phyloP scores from a whole-genome alignment of 92 coral and sea anemone species.

The Desmophyllum pertusum region DNA sequence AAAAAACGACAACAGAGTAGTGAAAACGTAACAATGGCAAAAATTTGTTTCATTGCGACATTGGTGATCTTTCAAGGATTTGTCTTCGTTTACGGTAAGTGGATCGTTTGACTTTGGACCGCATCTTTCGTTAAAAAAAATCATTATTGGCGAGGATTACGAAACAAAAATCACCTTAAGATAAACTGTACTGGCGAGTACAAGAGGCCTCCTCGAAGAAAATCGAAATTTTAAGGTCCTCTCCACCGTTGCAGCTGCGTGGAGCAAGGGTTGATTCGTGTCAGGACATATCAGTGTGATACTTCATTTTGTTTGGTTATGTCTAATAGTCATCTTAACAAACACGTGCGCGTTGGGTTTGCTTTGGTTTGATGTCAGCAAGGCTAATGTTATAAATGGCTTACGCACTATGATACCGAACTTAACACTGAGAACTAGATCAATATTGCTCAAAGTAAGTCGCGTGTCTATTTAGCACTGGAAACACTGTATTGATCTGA shows the following conservation, averaged over 20 bases:
- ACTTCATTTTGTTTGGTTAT: no score
- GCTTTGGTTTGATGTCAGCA: not conserved
- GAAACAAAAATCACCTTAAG: not conserved
- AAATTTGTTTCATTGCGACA: not conserved
- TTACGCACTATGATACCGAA: not conserved
- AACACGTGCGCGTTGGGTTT: not conserved
- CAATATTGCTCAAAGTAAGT: not conserved
- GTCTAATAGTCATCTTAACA: no score
- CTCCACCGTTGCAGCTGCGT: not conserved
- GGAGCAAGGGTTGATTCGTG: no score
- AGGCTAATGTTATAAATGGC: not conserved
- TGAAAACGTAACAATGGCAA: not conserved
- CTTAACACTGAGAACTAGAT: not conserved
- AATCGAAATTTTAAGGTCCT: not conserved
- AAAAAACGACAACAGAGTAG: not conserved
- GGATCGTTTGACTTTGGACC: not conserved
- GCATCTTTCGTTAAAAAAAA: not conserved
- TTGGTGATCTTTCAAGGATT: not conserved
- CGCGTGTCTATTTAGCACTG: not conserved
- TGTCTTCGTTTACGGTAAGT: not conserved
- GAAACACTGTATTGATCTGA: not conserved
- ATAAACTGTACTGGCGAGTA: not conserved
- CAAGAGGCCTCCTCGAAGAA: not conserved
- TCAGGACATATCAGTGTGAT: no score
- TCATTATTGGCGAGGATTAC: not conserved